Conservation (phyloP, 2,797 vertebrate genomes). For the Sarcoramphus papa region DNA sequence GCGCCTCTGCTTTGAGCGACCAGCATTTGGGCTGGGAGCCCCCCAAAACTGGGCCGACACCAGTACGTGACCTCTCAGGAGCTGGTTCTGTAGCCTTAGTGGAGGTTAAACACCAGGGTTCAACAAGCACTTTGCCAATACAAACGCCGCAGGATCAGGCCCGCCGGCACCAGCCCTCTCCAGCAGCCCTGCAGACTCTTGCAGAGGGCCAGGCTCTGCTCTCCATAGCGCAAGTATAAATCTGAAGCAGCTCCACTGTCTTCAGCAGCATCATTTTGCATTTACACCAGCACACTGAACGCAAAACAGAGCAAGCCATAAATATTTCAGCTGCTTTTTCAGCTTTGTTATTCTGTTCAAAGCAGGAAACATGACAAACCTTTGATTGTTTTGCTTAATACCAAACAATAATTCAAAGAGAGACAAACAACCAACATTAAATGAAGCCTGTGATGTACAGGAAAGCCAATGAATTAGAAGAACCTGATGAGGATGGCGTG, state of each 20-base stretch:
- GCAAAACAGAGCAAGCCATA: conserved; percentile 48
- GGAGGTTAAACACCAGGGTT: neutral
- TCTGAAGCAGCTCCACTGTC: conserved; percentile 2
- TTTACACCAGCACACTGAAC: conserved; percentile 28
- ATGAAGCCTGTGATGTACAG: conserved; percentile 49
- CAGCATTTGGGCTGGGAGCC: neutral
- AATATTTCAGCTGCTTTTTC: conserved; percentile 66
- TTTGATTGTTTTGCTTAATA: conserved; percentile 72
- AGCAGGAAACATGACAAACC: conserved; percentile 69
- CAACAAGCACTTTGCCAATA: neutral
- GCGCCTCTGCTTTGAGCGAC: neutral
- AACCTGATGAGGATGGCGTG: neutral
- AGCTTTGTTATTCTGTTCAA: conserved; percentile 64
- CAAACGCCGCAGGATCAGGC: neutral
- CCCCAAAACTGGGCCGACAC: neutral
- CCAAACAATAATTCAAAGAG: conserved; percentile 68
- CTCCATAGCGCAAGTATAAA: neutral
- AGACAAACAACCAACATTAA: conserved; percentile 65
- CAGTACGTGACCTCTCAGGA: accelerated
- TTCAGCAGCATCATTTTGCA: conserved; percentile 9
- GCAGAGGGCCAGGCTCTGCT: neutral
- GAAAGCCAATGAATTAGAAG: conserved; percentile 2
- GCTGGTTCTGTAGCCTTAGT: neutral
- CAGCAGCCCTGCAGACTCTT: neutral
- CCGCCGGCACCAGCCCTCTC: neutral